phyloP scores from a whole-genome alignment of 2,888 invertebrate genomes.

The Hymenopus coronatus region DNA sequence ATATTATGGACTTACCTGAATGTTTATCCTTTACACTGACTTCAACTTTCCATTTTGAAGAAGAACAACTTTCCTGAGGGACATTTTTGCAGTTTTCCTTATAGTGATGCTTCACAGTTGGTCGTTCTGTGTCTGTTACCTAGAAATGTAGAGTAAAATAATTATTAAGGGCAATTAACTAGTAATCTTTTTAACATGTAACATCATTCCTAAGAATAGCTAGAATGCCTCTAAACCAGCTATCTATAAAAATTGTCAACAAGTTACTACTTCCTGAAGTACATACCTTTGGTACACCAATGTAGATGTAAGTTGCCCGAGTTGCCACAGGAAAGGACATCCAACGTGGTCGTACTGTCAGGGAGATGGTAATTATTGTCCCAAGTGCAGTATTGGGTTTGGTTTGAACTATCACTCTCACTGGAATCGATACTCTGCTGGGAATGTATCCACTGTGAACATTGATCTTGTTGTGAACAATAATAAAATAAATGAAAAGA shows the following conservation, averaged over 20 bases:
- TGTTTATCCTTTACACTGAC: constrained; percentile 63
- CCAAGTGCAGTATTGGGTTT: not conserved
- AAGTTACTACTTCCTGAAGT: not conserved
- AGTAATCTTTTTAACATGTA: no score
- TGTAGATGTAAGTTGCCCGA: not conserved
- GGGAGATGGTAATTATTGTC: not conserved
- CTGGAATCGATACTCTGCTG: not conserved
- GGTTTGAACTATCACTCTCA: not conserved
- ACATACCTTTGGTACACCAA: not conserved
- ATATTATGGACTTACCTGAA: constrained; percentile 55
- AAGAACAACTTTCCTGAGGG: constrained; percentile 57
- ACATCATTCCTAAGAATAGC: no score
- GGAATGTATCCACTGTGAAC: not conserved
- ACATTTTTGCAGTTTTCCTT: constrained; percentile 62
- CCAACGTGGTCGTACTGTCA: not conserved
- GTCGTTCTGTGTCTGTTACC: constrained; percentile 6
- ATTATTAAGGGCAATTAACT: no score
- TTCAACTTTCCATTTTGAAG: constrained; percentile 68
- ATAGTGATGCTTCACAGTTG: constrained; percentile 56
- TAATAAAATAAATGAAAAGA: no score
- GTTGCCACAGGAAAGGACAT: not conserved
- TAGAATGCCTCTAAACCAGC: not conserved
- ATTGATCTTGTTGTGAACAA: not conserved
- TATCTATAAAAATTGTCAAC: not conserved
- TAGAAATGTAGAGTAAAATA: not conserved